These are phyloP conservation scores for Steatocranus sp. DNA, from an alignment of 2,797 vertebrate genomes.

Conservation along the genomic window DNA sequence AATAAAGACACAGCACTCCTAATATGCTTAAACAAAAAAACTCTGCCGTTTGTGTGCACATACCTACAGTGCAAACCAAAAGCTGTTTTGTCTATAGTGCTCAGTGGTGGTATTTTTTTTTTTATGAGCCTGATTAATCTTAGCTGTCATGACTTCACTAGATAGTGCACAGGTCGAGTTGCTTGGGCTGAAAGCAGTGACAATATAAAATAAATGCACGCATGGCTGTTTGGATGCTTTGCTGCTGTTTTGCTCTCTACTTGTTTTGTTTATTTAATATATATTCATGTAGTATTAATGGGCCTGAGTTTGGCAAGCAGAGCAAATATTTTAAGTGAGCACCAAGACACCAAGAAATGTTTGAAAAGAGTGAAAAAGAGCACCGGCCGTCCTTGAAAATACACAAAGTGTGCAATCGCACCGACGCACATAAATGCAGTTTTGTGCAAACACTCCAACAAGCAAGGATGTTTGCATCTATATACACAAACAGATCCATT, in stretches of 20 bases:
- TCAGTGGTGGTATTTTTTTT: slow-evolving; percentile 27
- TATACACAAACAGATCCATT: not conserved
- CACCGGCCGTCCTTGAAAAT: slow-evolving; percentile 27
- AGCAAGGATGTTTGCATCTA: not conserved
- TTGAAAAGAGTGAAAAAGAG: slow-evolving; percentile 37
- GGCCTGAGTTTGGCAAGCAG: slow-evolving; percentile 47
- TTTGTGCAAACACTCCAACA: not conserved
- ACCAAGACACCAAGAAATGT: slow-evolving; percentile 35
- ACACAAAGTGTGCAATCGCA: not conserved
- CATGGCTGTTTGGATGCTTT: slow-evolving; percentile 14
- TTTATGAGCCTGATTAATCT: slow-evolving; percentile 59
- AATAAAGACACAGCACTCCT: slow-evolving; percentile 1
- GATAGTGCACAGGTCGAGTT: slow-evolving; percentile 31
- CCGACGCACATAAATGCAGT: not conserved
- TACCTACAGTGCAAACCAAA: not conserved
- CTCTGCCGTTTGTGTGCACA: not conserved
- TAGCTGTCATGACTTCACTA: slow-evolving; percentile 48
- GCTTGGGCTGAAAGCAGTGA: slow-evolving; percentile 52
- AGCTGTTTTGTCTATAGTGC: slow-evolving; percentile 36
- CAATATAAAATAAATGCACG: slow-evolving; percentile 61
- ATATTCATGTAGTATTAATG: slow-evolving; percentile 64
- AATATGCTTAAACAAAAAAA: not conserved
- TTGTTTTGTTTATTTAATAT: slow-evolving; percentile 11
- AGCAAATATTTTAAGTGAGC: slow-evolving; percentile 65
- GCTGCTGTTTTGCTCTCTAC: slow-evolving; percentile 50